Base-by-base conservation (phyloP, 2,113 vertebrate genomes). In the Chionodraco myersi region DNA sequence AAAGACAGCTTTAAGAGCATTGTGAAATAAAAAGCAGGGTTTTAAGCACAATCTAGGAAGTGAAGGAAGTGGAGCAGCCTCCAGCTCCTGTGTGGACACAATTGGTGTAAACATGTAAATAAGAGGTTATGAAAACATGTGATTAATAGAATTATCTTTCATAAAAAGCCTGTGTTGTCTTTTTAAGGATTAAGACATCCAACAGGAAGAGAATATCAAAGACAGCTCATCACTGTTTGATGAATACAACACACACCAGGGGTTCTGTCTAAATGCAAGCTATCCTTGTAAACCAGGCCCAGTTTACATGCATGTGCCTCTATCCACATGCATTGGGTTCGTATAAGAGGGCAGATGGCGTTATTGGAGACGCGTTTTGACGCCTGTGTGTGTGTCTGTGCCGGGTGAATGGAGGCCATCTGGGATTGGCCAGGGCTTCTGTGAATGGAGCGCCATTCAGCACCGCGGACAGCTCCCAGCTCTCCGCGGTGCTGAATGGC, bases 391-490 rank as follows among this genome's bases (percentile, higher is more conserved):
- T 51, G 75, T 61, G 64, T 59, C 72, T 58, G 61, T 70, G 82
- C 65, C 18, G 86, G 77, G 71, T 93, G 89, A 92, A 91, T 88
- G 89, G 83, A 86, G 70, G 70, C 86, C 89, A 89, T 84, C 85
- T 79, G 88, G 89, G 89, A 93, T 92, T 90, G 91, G 84, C 83
- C 79, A 58, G 54, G 60, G 85, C 88, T 84, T 91, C 84, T 91
- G 87, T 92, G 92, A 93, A 92, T 91, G 92, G 77, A 83, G 75
- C 64, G 34, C 48, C 88, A 90, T 86, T 91, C 88, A 91, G 85
- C 83, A 85, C 80, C 75, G 30, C 13, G 72, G 80, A 88, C 59
- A 89, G 82, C 75, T 57, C 58, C 45, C 61, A 51, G 82, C 79
- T 84, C 11, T 82, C 75, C 73, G 12, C 15, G 77, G 74, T 75